Base-by-base conservation (phyloP, 2,888 invertebrate species). In the Drosophila paramelanica region DNA sequence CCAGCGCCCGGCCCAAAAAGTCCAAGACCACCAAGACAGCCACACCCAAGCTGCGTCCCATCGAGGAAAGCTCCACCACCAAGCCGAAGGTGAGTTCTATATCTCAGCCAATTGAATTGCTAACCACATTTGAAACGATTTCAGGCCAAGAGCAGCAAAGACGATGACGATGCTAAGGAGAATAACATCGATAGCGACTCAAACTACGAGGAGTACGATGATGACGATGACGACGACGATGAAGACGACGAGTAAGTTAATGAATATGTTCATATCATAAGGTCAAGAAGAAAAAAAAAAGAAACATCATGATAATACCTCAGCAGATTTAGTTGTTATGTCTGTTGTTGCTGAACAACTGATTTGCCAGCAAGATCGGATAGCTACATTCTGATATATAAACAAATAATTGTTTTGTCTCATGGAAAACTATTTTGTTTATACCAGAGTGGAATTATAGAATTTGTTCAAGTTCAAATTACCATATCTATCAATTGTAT, bases 151-250 rank as follows among this genome's bases (percentile, higher is more conserved):
- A 64, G 43, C 43, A 64, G 58, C 47, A 70, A 80, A 50, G 58
- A 60, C 31, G 60, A 45, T 13, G 59, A 41, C 1, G 59, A 77
- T 38, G 75, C 72, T 27, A 86, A 88, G 64, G 74, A 85, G 25
- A 87, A 87, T 43, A 83, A 74, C 17, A 85, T 83, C 53, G 86
- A 88, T 33, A 86, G 77, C 53, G 83, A 85, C 27, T 77, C 83
- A 8, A 78, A 77, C 33, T 79, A 81, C 39, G 81, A 90, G 5
- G 81, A 88, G 3, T 81, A 91, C 36, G 77, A 84, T 10, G 88
- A 90, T 8, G 82, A 88, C 0, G 76, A 89, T 11, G 79, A 73
- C 8, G 65, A 69, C 11, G 67, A 73, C 8, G 70, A 78, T 20
- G 57, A 61, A n/a, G 86, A 87, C 0, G 81, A 85, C 17, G 84